phyloP scores from a whole-genome alignment of 2,888 invertebrate species.

The Portevinia maculata region DNA sequence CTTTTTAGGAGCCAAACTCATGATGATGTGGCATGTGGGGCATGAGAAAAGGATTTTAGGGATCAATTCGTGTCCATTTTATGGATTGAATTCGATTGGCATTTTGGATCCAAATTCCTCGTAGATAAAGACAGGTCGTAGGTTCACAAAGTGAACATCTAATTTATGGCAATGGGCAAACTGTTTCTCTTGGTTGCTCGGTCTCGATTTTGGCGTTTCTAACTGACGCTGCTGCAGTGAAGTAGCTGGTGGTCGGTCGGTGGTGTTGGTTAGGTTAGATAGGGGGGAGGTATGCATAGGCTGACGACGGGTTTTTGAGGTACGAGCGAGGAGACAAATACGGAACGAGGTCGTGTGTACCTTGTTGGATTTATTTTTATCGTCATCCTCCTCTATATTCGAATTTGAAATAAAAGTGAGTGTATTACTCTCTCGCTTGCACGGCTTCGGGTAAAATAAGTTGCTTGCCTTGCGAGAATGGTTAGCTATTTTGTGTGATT shows the following conservation, averaged over 20 bases:
- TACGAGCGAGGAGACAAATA: slow-evolving; percentile 57
- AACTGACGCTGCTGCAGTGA: slow-evolving; percentile 24
- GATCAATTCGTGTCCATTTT: slow-evolving; percentile 7
- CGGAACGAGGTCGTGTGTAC: slow-evolving; percentile 64
- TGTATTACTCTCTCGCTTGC: slow-evolving; percentile 64
- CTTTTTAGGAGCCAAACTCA: slow-evolving; percentile 22
- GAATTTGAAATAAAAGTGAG: slow-evolving; percentile 21
- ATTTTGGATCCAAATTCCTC: slow-evolving; percentile 18
- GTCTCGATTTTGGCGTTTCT: slow-evolving; percentile 52
- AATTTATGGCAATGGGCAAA: slow-evolving; percentile 28
- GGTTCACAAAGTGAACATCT: slow-evolving; percentile 18
- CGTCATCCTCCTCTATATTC: slow-evolving; percentile 66
- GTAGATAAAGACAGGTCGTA: slow-evolving; percentile 29
- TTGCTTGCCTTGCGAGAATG: slow-evolving; percentile 59
- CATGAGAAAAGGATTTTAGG: background rate
- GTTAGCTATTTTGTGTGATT: slow-evolving; percentile 42
- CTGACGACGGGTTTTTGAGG: slow-evolving; percentile 32
- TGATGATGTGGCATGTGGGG: background rate
- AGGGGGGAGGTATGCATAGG: slow-evolving; percentile 43
- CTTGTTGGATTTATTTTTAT: slow-evolving; percentile 72
- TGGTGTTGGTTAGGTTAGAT: slow-evolving; percentile 25
- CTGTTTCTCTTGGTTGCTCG: slow-evolving; percentile 21
- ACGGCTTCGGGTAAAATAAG: slow-evolving; percentile 44
- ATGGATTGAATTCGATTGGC: background rate
- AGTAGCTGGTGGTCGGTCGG: slow-evolving; percentile 25